Base-by-base conservation (phyloP, 2,797 vertebrate species). In the Cheirogaleus major region DNA sequence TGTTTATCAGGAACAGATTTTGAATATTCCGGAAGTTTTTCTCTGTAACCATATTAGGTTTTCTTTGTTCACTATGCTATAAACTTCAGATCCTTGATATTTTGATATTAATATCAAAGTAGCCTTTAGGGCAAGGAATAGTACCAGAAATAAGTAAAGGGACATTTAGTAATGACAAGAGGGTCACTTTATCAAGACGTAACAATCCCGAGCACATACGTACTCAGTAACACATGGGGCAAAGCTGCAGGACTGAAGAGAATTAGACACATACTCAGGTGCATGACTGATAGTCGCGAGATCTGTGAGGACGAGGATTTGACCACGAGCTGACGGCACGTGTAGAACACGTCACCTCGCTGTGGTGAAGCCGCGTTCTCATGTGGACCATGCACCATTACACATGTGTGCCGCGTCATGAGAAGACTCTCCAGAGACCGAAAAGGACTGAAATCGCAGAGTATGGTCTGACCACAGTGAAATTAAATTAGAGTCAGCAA, bases 201-300 rank as follows among this genome's bases (percentile, higher is more conserved):
- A 52, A n/a, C 27, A 52, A 30, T 35, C 11, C 50, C 57, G 22
- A 27, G 38, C n/a, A 22, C 4, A 1, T 43, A 9, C 35, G 70
- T 23, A 10, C 27, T 20, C 69, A 41, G 27, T 43, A 59, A 10
- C 17, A 30, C 30, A 8, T 0, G 32, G 59, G 27, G 35, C 38
- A 23, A 48, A 72, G 41, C 5, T 1, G 13, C 35, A 61, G 38
- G 67, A 38, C 30, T 11, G 35, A 15, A 55, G 80, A 70, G 17
- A 43, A 59, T 15, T 43, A 32, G 35, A 35, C 43, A 38, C 20
- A 50, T 12, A 11, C 11, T 38, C 2, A 27, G 8, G 10, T 22
- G 2, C 55, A 23, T 8, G 23, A 9, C 18, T 23, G n/a, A 23
- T 1, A 23, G 48, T 65, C 30, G 13, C 0, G 0, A 35, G 27